Conservation (phyloP, 2,888 invertebrate genomes). For the Sarcophaga variegata region DNA sequence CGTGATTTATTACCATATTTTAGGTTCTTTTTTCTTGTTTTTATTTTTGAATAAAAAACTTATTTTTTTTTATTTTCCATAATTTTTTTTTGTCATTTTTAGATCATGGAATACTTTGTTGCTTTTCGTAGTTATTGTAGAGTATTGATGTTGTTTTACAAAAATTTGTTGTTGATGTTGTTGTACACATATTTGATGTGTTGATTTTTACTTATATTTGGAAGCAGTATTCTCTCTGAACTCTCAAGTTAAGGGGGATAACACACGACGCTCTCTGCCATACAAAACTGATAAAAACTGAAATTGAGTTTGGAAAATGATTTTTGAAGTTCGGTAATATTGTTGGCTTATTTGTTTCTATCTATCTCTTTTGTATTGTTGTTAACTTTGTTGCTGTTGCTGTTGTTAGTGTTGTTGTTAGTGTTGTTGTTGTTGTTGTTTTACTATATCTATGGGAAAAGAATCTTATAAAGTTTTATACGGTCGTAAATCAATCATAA, state of each 20-base stretch:
- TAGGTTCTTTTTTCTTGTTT: neutral
- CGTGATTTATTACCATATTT: constrained; percentile 55
- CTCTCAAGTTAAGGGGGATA: neutral
- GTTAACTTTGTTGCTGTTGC: neutral
- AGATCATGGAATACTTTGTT: neutral
- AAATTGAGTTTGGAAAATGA: constrained; percentile 26
- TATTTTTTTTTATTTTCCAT: neutral
- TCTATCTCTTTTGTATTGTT: neutral
- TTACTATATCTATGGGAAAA: constrained; percentile 50
- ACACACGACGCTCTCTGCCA: too few species aligned
- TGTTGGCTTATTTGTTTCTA: constrained; percentile 11
- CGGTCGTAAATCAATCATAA: constrained; percentile 69
- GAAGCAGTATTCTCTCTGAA: neutral
- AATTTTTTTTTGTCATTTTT: neutral
- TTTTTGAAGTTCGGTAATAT: constrained; percentile 37
- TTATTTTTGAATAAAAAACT: neutral
- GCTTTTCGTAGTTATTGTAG: neutral
- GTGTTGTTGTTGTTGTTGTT: constrained; percentile 38
- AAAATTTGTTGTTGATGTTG: constrained; percentile 1
- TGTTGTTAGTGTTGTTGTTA: constrained; percentile 24
- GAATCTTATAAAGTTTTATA: constrained; percentile 66
- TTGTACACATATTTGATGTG: constrained; percentile 61
- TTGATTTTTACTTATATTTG: constrained; percentile 36
- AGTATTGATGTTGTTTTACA: constrained; percentile 18
- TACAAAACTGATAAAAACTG: neutral